Evolutionary conservation across 2,113 vertebrate species (phyloP).

Genomic region (Oryzias javanicus): DNA sequence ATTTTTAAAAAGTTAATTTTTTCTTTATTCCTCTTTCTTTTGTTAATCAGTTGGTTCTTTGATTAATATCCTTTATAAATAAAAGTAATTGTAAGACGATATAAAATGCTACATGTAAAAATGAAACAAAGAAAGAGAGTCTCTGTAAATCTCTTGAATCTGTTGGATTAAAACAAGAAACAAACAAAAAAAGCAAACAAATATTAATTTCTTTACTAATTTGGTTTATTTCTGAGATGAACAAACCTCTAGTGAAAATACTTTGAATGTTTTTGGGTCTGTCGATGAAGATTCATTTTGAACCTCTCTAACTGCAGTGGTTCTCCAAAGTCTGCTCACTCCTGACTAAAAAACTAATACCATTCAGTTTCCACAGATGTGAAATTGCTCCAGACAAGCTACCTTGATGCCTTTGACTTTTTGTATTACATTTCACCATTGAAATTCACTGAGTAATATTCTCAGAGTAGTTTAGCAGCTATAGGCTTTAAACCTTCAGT

Average conservation of each 20-base stretch:
- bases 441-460: slow-evolving; percentile 60
- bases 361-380: slow-evolving; percentile 2
- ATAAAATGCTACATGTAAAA: too few species aligned
- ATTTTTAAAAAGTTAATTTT: too few species aligned
- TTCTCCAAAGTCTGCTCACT: slow-evolving; percentile 58
- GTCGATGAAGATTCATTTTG: slow-evolving; percentile 59
- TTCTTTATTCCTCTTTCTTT: too few species aligned
- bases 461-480: slow-evolving; percentile 36
- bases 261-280: slow-evolving; percentile 64
- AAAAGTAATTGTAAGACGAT: too few species aligned
- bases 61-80: too few species aligned
- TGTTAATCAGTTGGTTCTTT: too few species aligned
- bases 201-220: background rate
- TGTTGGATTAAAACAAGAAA: too few species aligned
- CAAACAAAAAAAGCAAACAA: too few species aligned
- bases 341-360: slow-evolving; percentile 6
- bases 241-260: background rate
- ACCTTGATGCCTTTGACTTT: slow-evolving; percentile 4
- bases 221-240: background rate
- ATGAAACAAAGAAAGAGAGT: too few species aligned
- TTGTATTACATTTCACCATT: slow-evolving; percentile 25
- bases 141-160: too few species aligned
- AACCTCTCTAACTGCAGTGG: slow-evolving; percentile 65
- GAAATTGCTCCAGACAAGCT: slow-evolving; percentile 3
- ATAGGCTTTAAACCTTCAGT: slow-evolving; percentile 31